phyloP scores from a whole-genome alignment of 2,113 vertebrate species.

The Shinisaurus crocodilurus region DNA sequence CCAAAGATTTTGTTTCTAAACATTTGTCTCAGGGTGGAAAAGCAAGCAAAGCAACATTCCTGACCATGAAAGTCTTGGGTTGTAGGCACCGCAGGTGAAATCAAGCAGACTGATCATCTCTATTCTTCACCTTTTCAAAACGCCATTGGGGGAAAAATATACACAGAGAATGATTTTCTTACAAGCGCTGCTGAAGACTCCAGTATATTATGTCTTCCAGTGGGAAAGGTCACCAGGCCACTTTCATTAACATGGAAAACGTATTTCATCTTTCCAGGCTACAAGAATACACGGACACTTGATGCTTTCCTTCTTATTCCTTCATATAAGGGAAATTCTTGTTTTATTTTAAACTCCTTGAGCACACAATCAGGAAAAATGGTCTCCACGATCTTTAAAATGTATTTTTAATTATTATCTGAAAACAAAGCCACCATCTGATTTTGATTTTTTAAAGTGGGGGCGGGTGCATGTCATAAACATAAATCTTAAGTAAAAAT shows the following conservation, averaged over 20 bases:
- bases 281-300: neutral
- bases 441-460: neutral
- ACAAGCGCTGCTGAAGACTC: neutral
- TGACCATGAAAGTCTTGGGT: conserved; percentile 6
- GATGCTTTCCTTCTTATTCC: neutral
- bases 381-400: neutral
- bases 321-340: neutral
- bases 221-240: conserved; percentile 28
- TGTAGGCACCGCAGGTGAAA: conserved; percentile 28
- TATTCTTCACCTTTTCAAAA: conserved; percentile 16
- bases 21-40: conserved; percentile 32
- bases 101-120: conserved; percentile 11
- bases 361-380: neutral
- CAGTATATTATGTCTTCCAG: neutral
- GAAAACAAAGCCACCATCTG: conserved; percentile 8
- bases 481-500: neutral
- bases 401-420: neutral
- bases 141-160: neutral
- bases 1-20: conserved; percentile 40
- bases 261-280: neutral
- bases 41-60: conserved; percentile 35
- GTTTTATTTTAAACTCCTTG: neutral
- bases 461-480: neutral
- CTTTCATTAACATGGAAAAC: conserved; percentile 31
- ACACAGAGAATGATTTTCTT: conserved; percentile 11